Conservation (phyloP, 2,113 vertebrate genomes). For the Mus musculus region GRCm39 chr12:72097501-72098000, state of each 20-base stretch:
- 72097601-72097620: too few relatives aligned
- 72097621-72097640: too few relatives aligned
- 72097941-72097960: neutral
- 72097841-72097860: neutral
- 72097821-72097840: neutral
- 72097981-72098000: neutral
- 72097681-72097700: neutral
- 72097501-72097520: too few relatives aligned
- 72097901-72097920: neutral
- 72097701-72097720: neutral
- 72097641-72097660: too few relatives aligned
- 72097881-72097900: neutral
- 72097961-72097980: neutral
- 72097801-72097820: too few relatives aligned
- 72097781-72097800: too few relatives aligned
- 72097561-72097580: too few relatives aligned
- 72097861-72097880: neutral
- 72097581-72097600: too few relatives aligned
- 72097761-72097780: neutral
- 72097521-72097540: too few relatives aligned
- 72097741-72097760: neutral
- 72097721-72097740: neutral
- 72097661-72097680: too few relatives aligned
- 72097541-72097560: too few relatives aligned
- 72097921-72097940: neutral